These are phyloP conservation scores for Cochlearius cochlearius DNA, from an alignment of 2,113 vertebrate genomes.

Conservation along the genomic window DNA sequence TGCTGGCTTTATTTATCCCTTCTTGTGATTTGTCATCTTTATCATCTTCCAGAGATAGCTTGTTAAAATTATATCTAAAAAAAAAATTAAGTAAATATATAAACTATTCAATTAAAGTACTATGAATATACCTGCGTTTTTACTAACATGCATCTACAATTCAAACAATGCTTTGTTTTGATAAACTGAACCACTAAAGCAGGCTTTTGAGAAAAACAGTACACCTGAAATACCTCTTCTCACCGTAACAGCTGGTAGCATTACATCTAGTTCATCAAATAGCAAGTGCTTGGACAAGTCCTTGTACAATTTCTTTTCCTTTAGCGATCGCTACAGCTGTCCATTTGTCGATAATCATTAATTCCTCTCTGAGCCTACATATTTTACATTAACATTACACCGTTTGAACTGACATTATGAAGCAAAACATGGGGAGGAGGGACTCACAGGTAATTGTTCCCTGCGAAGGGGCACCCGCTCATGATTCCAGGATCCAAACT, in stretches of 20 bases:
- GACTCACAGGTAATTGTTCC: slow-evolving; percentile 83
- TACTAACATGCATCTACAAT: background rate
- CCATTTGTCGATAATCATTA: background rate
- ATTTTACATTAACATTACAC: background rate
- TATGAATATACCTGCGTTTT: background rate
- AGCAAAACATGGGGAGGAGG: background rate
- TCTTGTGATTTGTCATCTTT: slow-evolving; percentile 81
- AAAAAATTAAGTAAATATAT: background rate
- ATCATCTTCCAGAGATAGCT: slow-evolving; percentile 66
- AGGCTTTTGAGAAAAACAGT: background rate
- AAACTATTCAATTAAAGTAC: background rate
- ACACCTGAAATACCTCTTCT: background rate
- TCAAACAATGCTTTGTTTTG: background rate
- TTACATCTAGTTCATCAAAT: background rate
- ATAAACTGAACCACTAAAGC: background rate
- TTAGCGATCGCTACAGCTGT: background rate
- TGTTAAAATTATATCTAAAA: slow-evolving; percentile 74
- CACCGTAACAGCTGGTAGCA: background rate
- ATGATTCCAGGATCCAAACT: slow-evolving; percentile 67
- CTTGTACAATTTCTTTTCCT: background rate
- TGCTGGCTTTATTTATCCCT: slow-evolving; percentile 87
- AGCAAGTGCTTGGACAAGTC: background rate
- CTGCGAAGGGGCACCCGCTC: slow-evolving; percentile 88
- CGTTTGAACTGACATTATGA: background rate
- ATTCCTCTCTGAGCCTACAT: background rate